These are phyloP conservation scores for Myotis myotis DNA, from an alignment of 2,797 vertebrate species.

Conservation along the genomic window DNA sequence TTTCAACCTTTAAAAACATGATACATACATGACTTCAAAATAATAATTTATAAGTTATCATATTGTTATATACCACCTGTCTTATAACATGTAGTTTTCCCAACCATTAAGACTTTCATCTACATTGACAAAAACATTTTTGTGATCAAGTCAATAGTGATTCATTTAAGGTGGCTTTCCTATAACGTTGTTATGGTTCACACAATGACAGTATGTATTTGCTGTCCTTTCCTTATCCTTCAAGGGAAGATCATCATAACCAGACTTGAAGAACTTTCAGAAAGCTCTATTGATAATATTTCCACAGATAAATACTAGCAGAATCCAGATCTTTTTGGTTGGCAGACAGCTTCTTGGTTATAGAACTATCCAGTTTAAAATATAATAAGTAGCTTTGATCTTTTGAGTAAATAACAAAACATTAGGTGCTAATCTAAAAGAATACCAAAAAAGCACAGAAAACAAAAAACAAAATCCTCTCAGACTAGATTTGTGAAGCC, in stretches of 20 bases:
- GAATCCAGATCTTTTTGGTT: not conserved
- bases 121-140: not conserved
- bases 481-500: not conserved
- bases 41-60: not conserved
- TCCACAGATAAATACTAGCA: not conserved
- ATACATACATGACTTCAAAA: not conserved
- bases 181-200: not conserved
- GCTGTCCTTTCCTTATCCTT: not conserved
- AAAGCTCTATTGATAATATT: not conserved
- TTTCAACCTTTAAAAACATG: not conserved
- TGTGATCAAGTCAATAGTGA: not conserved
- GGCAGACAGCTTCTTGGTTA: not conserved
- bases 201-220: not conserved
- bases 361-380: not conserved
- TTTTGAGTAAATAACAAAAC: not conserved
- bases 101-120: not conserved
- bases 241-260: not conserved
- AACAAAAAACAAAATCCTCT: not conserved
- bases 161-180: not conserved
- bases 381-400: not conserved
- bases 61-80: not conserved
- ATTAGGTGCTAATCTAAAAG: not conserved
- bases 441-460: not conserved
- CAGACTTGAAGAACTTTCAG: not conserved
- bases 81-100: not conserved